A percentile compares a stretch with the other conserved stretches of the same genome.
phyloP scores from a whole-genome alignment of 1,140 invertebrate species.

The Xylocopa sonorina region DNA sequence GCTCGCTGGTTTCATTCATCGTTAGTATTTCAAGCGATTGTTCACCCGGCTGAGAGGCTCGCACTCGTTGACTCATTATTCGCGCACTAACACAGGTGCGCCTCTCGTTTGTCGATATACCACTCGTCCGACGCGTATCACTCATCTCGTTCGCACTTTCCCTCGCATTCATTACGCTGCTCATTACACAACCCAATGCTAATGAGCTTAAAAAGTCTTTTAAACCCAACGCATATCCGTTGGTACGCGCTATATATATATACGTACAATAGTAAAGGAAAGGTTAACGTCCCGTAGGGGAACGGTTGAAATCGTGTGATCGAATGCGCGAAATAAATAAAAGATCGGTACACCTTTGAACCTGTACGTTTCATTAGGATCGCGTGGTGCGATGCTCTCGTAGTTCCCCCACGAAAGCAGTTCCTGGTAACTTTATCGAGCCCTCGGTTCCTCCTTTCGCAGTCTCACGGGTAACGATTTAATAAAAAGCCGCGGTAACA shows the following conservation, averaged over 20 bases:
- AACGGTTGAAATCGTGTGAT: too few species aligned
- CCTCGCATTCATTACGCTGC: background rate
- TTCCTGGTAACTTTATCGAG: background rate
- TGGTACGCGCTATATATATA: too few species aligned
- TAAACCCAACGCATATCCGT: too few species aligned
- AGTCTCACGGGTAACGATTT: background rate
- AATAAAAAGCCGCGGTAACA: constrained; percentile 3
- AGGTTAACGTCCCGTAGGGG: too few species aligned
- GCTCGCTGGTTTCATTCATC: background rate
- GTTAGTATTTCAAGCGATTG: background rate
- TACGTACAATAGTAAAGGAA: too few species aligned
- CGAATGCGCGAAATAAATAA: too few species aligned
- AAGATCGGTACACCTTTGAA: too few species aligned
- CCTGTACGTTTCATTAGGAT: too few species aligned
- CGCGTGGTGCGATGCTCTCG: too few species aligned
- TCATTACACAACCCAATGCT: background rate
- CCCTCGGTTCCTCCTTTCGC: background rate
- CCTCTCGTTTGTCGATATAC: constrained; percentile 11
- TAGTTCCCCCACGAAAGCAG: background rate
- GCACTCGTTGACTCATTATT: constrained; percentile 3
- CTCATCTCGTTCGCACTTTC: constrained; percentile 2
- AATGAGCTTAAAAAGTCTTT: background rate
- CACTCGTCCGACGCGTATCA: constrained; percentile 12
- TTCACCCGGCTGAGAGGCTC: background rate
- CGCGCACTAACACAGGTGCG: background rate